Percentiles rank a stretch among this genome's conserved stretches.
phyloP scores from a whole-genome alignment of 2,113 vertebrate species.

The Psilopsiagon aymara region DNA sequence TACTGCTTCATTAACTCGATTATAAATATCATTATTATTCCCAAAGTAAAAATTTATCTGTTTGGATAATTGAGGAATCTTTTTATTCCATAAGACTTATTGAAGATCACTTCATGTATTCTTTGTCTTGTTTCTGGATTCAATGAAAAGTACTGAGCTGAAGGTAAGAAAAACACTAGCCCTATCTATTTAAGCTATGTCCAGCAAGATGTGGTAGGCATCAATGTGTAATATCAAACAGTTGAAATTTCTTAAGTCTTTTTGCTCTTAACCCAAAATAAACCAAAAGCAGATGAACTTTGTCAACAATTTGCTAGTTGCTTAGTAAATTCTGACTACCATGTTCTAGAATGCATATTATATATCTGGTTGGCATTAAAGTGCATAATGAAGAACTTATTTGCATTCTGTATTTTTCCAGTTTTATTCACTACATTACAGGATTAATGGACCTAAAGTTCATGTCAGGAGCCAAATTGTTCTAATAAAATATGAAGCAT shows the following conservation, averaged over 20 bases:
- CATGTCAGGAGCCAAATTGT: conserved; percentile 57
- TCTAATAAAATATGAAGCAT: conserved; percentile 65
- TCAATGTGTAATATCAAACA: neutral
- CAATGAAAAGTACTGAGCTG: neutral
- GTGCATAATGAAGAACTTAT: conserved; percentile 85
- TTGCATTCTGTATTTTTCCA: conserved; percentile 81
- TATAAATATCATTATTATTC: neutral
- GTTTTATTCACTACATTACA: conserved; percentile 57
- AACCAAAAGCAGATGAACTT: conserved; percentile 68
- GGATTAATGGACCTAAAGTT: conserved; percentile 62
- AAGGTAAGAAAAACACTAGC: neutral
- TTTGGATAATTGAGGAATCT: neutral
- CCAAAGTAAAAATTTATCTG: neutral
- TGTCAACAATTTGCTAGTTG: conserved; percentile 70
- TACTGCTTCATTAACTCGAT: neutral
- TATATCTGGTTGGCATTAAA: conserved; percentile 71
- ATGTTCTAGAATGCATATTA: conserved; percentile 55
- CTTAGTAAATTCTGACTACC: conserved; percentile 38
- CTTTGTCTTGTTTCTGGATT: neutral
- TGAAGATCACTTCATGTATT: neutral
- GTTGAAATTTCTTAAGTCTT: conserved; percentile 12
- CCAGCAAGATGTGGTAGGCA: conserved; percentile 22
- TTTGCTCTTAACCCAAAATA: conserved; percentile 29
- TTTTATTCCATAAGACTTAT: neutral
- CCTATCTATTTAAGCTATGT: neutral